Conservation (phyloP, 2,113 vertebrate species). For the Alexandromys fortis region DNA sequence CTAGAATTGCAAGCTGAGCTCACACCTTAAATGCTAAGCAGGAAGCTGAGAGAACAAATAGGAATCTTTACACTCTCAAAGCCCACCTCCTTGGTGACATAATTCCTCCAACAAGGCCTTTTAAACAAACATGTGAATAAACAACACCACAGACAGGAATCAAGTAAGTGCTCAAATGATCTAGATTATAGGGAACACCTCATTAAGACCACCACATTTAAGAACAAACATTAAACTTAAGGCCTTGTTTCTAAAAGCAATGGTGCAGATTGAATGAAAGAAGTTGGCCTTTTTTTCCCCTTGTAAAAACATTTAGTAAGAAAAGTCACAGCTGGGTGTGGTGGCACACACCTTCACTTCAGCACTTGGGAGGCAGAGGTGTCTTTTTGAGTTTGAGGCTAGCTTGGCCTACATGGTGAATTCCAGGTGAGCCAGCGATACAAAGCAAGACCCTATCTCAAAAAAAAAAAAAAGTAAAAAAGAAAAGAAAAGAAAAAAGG, state of each 20-base stretch:
- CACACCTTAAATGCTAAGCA: too few relatives aligned
- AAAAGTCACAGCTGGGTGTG: neutral
- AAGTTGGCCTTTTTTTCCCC: neutral
- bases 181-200: neutral
- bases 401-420: neutral
- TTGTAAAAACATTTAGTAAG: slow-evolving; percentile 44
- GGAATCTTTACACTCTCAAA: neutral
- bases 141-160: neutral
- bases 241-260: neutral
- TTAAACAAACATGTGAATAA: neutral
- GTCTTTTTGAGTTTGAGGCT: neutral
- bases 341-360: neutral
- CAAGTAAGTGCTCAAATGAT: neutral
- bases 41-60: neutral
- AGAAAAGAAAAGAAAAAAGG: neutral
- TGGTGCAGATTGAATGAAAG: neutral
- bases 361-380: neutral
- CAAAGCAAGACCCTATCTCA: neutral
- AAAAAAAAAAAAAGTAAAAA: neutral
- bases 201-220: neutral
- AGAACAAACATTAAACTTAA: slow-evolving; percentile 12
- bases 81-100: neutral
- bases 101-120: neutral
- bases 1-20: neutral
- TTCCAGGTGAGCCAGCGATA: neutral